Base-by-base conservation (phyloP, 1,140 invertebrate genomes). In the Gryon sp. region DNA sequence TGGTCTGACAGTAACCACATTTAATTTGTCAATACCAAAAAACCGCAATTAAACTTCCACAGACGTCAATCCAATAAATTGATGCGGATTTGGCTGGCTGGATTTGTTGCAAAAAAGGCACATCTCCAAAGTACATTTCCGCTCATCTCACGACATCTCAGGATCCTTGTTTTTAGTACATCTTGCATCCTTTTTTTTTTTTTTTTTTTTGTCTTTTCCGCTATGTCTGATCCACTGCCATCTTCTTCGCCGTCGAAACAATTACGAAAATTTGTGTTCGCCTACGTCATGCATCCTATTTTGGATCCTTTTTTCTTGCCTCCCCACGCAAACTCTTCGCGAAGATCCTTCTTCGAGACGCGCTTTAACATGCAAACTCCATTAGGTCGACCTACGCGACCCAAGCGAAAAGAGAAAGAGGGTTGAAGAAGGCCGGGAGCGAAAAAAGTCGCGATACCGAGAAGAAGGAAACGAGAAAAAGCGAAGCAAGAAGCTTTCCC, bases 281-380 rank as follows among this genome's bases (percentile, higher is more conserved):
- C 12, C 30, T 22, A 52, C 45, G 45, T 65, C 65, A 65, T 55
- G 65, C 41, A 50, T 65, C 20, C 55, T 26, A 53, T 76, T 57
- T 14, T 45, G 38, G 38, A 70, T 76, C 66, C 60, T 50, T 59
- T 52, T 70, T 65, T 14, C 14, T 24, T 15, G 0, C 19, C 28
- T 16, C 9, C 45, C 41, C 28, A 15, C 28, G 22, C 20, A 45
- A 34, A 70, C 72, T 75, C 66, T 65, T 34, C 52, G 26, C 34
- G 11, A 19, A 55, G 55, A 68, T 79, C 60, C 50, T 45, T 62
- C 72, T n/a, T 34, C 68, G 62, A 45, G 72, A 70, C 66, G 63
- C 68, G 55, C 50, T 79, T 65, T 65, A 68, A 79, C 77, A 79
- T 75, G 72, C 77, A 79, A 79, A 79, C 70, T 76, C 77, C 77